phyloP scores from a whole-genome alignment of 2,797 vertebrate genomes.

The Scomberomorus guttatus region DNA sequence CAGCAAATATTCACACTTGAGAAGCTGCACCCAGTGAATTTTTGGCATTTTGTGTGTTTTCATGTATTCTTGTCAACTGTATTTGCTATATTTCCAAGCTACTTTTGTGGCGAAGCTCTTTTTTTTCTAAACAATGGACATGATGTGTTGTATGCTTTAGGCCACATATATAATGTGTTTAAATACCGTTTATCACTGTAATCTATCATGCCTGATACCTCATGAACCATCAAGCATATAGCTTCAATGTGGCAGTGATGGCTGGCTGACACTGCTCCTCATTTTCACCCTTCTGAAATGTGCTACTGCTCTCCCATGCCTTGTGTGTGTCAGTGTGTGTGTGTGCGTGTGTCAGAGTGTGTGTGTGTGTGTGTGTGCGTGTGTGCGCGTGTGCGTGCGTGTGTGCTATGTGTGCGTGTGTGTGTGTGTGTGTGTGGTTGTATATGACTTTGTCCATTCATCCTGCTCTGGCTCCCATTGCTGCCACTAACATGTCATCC shows the following conservation, averaged over 20 bases:
- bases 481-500: slow-evolving; percentile 87
- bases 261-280: slow-evolving; percentile 63
- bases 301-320: slow-evolving; percentile 22
- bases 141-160: background rate
- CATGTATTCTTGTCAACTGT: background rate
- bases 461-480: slow-evolving; percentile 73
- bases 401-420: slow-evolving; percentile 2
- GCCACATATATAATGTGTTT: slow-evolving; percentile 2
- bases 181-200: slow-evolving; percentile 8
- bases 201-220: slow-evolving; percentile 29
- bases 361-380: background rate
- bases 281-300: slow-evolving; percentile 53
- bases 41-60: background rate
- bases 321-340: background rate
- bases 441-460: slow-evolving; percentile 18
- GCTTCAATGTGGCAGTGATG: slow-evolving; percentile 50
- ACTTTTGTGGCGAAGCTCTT: background rate
- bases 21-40: too few species aligned
- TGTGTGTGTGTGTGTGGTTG: background rate
- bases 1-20: background rate
- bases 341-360: too few species aligned
- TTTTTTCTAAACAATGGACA: background rate
- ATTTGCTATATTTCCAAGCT: background rate
- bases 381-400: background rate
- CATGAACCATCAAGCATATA: slow-evolving; percentile 38